A percentile compares a stretch with the other conserved stretches of the same genome.
Evolutionary conservation across 64 coral and sea anemone genomes (phyloP).

Genomic region (Montipora cactus): DNA sequence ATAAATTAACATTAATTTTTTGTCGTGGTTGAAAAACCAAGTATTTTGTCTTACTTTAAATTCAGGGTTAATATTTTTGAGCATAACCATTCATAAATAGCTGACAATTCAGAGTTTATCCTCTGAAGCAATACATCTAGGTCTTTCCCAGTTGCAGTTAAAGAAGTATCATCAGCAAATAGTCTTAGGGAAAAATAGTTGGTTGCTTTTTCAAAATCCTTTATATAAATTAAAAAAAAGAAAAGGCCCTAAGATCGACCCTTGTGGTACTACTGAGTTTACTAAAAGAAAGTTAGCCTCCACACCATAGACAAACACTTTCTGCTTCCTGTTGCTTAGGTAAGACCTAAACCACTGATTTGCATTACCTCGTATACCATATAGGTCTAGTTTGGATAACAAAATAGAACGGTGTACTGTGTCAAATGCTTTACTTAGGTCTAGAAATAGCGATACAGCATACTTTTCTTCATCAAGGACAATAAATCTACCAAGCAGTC

Average conservation of each 20-base stretch:
- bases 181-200: slow-evolving; percentile 14
- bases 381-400: not conserved
- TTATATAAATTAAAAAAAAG: slow-evolving; percentile 27
- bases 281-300: not conserved
- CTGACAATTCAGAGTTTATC: too few relatives aligned
- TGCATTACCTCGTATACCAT: not conserved
- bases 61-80: too few relatives aligned
- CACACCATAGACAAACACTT: not conserved
- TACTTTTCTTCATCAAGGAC: too few relatives aligned
- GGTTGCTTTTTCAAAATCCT: slow-evolving; percentile 28
- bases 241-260: slow-evolving; percentile 12
- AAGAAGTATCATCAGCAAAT: slow-evolving; percentile 56
- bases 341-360: slow-evolving; percentile 20
- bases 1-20: too few relatives aligned
- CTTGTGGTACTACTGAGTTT: slow-evolving; percentile 38
- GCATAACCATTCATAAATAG: too few relatives aligned
- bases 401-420: not conserved
- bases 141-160: not conserved
- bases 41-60: too few relatives aligned
- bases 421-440: slow-evolving; percentile 13
- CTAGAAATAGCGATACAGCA: not conserved
- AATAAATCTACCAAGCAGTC: too few relatives aligned
- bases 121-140: too few relatives aligned
- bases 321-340: slow-evolving; percentile 1
- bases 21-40: too few relatives aligned